Evolutionary conservation across 2,888 invertebrate species (phyloP).

Genomic region (Isoperla grammatica): DNA sequence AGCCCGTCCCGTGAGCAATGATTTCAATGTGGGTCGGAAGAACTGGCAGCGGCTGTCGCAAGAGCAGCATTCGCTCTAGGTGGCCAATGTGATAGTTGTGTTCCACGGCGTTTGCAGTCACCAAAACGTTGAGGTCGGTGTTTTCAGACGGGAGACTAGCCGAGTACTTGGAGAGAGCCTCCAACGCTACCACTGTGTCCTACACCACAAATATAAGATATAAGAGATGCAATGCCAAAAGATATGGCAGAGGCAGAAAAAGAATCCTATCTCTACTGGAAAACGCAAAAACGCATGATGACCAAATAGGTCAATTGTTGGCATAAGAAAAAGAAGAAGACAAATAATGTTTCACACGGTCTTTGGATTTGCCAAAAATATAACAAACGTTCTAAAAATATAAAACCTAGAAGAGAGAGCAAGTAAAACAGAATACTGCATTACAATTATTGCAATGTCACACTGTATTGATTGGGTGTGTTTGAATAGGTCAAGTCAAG

Average conservation of each 20-base stretch:
- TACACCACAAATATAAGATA: slow-evolving; percentile 37
- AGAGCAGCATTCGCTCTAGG: slow-evolving; percentile 48
- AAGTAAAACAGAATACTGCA: too few species aligned
- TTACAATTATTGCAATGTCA: too few species aligned
- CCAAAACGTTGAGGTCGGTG: slow-evolving; percentile 45
- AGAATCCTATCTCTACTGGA: too few species aligned
- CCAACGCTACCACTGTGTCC: slow-evolving; percentile 57
- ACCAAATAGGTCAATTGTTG: too few species aligned
- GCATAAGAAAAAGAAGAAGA: not conserved
- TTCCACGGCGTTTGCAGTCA: slow-evolving; percentile 44
- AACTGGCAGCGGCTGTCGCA: slow-evolving; percentile 43
- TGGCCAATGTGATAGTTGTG: slow-evolving; percentile 44
- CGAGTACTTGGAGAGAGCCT: slow-evolving; percentile 54
- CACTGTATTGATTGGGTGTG: too few species aligned
- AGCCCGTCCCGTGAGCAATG: slow-evolving; percentile 50
- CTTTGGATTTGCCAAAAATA: too few species aligned
- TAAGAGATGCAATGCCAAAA: too few species aligned
- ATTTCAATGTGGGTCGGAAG: slow-evolving; percentile 47
- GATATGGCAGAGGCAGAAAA: too few species aligned
- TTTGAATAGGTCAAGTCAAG: too few species aligned
- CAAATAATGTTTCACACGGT: not conserved
- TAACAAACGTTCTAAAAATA: too few species aligned
- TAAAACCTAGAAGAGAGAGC: too few species aligned
- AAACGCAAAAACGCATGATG: too few species aligned
- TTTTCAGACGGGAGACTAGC: slow-evolving; percentile 43